Conservation (phyloP, 2,113 vertebrate species). For the Lamprologus ornatipinnis region DNA sequence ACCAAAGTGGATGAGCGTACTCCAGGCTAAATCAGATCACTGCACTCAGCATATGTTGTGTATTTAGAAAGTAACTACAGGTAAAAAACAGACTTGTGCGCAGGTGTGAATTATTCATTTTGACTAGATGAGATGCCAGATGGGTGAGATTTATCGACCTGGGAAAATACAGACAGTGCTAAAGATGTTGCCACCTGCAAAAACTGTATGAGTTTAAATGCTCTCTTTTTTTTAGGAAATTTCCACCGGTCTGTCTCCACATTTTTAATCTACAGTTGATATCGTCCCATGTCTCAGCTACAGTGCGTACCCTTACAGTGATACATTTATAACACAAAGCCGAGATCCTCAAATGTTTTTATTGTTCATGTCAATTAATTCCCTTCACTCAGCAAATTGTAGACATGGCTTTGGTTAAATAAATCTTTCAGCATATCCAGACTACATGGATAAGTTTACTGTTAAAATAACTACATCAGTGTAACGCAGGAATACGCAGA, state of each 20-base stretch:
- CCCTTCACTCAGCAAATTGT: neutral
- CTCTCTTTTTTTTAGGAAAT: neutral
- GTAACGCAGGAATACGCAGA: neutral
- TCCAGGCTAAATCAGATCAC: neutral
- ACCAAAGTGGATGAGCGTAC: neutral
- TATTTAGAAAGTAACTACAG: neutral
- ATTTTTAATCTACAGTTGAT: neutral
- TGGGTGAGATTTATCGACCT: neutral
- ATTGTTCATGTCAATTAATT: neutral
- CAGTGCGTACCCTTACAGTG: neutral
- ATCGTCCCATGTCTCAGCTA: neutral
- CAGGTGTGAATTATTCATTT: neutral
- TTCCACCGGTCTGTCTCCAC: neutral
- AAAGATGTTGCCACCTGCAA: neutral
- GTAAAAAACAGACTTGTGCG: neutral
- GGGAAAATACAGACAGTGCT: neutral
- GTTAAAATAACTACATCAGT: neutral
- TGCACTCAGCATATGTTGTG: neutral
- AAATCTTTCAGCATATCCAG: neutral
- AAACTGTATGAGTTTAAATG: neutral
- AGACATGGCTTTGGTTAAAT: neutral
- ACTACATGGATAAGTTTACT: neutral
- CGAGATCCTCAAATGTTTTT: neutral
- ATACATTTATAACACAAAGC: neutral
- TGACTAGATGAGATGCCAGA: neutral